Percentiles rank a stretch among this genome's conserved stretches.
Evolutionary conservation across 2,888 invertebrate genomes (phyloP).

Genomic region (Mongoloraphidia duomilia): DNA sequence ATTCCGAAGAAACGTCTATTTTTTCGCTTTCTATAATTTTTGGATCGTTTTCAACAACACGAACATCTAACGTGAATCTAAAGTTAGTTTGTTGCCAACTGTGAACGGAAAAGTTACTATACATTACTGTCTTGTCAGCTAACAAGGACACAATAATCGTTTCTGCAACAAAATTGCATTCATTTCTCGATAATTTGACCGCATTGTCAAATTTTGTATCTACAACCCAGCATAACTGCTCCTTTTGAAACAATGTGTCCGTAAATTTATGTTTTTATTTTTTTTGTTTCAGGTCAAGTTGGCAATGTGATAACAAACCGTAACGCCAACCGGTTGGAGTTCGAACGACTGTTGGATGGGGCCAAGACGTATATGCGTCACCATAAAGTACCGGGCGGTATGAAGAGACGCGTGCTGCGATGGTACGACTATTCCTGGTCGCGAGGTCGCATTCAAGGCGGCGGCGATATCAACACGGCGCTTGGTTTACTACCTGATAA

Average conservation of each 20-base stretch:
- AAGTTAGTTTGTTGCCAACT: no score
- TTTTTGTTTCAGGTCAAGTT: conserved; percentile 58
- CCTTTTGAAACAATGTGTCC: neutral
- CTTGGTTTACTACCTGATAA: conserved; percentile 88
- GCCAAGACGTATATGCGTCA: conserved; percentile 96
- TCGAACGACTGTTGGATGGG: conserved; percentile 85
- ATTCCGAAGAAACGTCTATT: no score
- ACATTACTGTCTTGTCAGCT: no score
- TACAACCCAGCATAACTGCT: neutral
- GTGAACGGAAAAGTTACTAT: no score
- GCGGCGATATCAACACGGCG: conserved; percentile 91
- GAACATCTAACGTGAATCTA: no score
- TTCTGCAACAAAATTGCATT: no score
- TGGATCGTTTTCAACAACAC: no score
- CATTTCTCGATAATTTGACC: no score
- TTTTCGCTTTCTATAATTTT: no score
- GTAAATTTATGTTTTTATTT: neutral
- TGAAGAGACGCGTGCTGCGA: conserved; percentile 87
- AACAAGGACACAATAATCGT: no score
- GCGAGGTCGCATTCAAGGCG: conserved; percentile 86
- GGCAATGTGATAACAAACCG: conserved; percentile 96
- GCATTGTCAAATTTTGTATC: no score
- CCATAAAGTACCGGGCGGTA: conserved; percentile 89
- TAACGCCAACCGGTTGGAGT: conserved; percentile 89
- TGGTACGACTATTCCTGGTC: conserved; percentile 99